Percentiles rank a stretch among this genome's conserved stretches.
phyloP scores from a whole-genome alignment of 2,113 vertebrate species.

The Delphinapterus leucas region DNA sequence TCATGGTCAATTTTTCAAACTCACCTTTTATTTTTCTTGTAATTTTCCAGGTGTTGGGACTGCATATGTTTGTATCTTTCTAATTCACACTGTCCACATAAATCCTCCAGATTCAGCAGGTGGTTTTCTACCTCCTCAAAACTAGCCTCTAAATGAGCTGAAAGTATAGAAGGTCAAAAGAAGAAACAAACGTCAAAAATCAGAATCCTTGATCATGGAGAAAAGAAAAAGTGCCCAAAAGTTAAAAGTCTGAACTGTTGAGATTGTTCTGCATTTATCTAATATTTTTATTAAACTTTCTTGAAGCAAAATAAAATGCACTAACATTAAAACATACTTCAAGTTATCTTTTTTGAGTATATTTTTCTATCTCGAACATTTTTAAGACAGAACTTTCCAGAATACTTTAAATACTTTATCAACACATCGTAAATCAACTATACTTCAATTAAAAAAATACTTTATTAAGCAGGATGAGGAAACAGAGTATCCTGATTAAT shows the following conservation, averaged over 20 bases:
- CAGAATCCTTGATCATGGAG: background rate
- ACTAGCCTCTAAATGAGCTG: conserved; percentile 91
- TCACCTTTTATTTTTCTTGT: conserved; percentile 95
- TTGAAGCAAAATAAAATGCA: background rate
- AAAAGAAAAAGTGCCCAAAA: background rate
- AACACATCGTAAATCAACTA: background rate
- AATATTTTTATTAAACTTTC: conserved; percentile 8
- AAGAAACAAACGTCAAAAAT: conserved; percentile 27
- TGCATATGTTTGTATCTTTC: conserved; percentile 88
- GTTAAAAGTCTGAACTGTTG: background rate
- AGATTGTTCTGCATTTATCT: background rate
- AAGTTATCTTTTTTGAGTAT: background rate
- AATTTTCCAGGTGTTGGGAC: conserved; percentile 87
- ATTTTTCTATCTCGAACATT: conserved; percentile 17
- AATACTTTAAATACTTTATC: background rate
- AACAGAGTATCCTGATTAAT: background rate
- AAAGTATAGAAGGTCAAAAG: conserved; percentile 64
- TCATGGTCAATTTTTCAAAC: background rate
- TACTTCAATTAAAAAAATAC: background rate
- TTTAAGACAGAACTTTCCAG: background rate
- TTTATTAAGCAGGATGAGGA: background rate
- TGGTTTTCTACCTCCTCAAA: conserved; percentile 95
- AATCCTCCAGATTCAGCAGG: conserved; percentile 89
- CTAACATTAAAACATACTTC: conserved; percentile 17
- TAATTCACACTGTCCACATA: conserved; percentile 93